Evolutionary conservation across 2,888 invertebrate genomes (phyloP).

Genomic region (Strigamia transsilvanica): DNA sequence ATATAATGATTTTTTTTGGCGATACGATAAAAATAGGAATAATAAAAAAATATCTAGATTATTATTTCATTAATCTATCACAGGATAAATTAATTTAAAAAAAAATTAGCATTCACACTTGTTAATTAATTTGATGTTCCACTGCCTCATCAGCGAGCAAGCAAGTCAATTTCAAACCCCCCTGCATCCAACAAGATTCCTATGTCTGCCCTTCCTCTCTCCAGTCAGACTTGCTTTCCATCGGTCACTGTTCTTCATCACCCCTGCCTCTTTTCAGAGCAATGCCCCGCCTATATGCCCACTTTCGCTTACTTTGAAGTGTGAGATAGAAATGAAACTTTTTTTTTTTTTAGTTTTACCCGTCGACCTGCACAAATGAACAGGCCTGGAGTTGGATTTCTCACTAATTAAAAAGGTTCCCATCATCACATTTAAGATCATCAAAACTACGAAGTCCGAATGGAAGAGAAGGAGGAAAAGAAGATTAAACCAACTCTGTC

Average conservation of each 20-base stretch:
- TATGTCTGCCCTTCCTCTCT: conserved; percentile 31
- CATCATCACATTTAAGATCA: conserved; percentile 40
- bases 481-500: neutral
- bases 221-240: conserved; percentile 8
- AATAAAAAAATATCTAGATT: neutral
- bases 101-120: neutral
- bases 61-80: neutral
- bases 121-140: conserved; percentile 5
- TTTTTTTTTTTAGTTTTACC: conserved; percentile 1
- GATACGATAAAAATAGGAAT: neutral
- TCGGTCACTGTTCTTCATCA: conserved; percentile 34
- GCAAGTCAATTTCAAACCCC: conserved; percentile 44
- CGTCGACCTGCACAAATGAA: conserved; percentile 22
- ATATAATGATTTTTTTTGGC: neutral
- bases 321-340: neutral
- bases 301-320: conserved; percentile 24
- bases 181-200: conserved; percentile 43
- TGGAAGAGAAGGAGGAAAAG: neutral
- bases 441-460: conserved; percentile 42
- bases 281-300: neutral
- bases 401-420: conserved; percentile 37
- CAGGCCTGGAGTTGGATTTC: neutral
- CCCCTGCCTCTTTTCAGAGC: conserved; percentile 31
- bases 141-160: conserved; percentile 43
- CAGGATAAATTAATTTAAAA: neutral